These are phyloP conservation scores for Tachysurus fulvidraco DNA, from an alignment of 2,113 vertebrate genomes.

Conservation along the genomic window DNA sequence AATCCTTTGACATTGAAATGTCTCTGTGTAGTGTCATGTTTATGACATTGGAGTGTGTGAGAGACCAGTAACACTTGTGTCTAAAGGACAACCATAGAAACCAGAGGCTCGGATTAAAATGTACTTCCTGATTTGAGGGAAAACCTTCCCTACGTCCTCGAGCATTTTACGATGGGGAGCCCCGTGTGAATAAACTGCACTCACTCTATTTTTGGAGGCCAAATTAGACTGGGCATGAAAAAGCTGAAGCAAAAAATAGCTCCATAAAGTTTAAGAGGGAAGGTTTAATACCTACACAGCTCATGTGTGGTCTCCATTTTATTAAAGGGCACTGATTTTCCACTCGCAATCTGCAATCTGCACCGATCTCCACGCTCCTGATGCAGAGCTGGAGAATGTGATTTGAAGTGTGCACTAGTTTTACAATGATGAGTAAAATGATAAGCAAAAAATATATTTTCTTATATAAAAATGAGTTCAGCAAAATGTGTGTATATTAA, in stretches of 20 bases:
- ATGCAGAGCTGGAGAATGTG: constrained; percentile 15
- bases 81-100: background rate
- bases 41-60: background rate
- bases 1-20: background rate
- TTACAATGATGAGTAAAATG: background rate
- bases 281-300: constrained; percentile 72
- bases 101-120: background rate
- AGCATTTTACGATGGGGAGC: constrained; percentile 64
- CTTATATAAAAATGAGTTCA: background rate
- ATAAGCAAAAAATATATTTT: background rate
- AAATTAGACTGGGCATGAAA: constrained; percentile 66
- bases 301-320: constrained; percentile 77
- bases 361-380: constrained; percentile 55
- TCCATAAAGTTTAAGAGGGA: constrained; percentile 78
- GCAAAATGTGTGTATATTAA: background rate
- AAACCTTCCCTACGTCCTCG: constrained; percentile 15
- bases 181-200: constrained; percentile 58
- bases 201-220: constrained; percentile 71
- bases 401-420: background rate
- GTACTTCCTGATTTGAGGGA: constrained; percentile 6
- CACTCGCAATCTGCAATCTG: constrained; percentile 73
- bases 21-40: background rate
- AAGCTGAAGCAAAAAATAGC: constrained; percentile 76
- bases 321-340: constrained; percentile 75
- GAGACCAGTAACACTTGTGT: constrained; percentile 48